Percentiles rank a stretch among this genome's conserved stretches.
Conservation (phyloP, 1,140 invertebrate genomes). For the Drosophila watanabei region DNA sequence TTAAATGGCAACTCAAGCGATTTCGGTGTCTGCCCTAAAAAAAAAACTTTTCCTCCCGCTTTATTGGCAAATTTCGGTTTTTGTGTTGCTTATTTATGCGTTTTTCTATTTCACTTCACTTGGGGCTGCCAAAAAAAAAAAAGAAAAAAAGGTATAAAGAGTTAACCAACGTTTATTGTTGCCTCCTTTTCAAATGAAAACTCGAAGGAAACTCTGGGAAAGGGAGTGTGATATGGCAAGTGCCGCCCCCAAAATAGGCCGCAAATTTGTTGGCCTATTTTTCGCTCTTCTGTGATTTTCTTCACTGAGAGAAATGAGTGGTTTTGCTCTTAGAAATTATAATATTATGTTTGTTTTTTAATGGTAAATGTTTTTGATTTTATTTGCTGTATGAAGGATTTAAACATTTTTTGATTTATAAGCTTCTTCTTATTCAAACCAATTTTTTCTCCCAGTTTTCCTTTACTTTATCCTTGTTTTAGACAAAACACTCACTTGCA, state of each 20-base stretch:
- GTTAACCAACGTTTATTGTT: slow-evolving; percentile 67
- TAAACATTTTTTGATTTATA: neutral
- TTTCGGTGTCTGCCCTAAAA: slow-evolving; percentile 44
- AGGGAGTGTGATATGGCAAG: slow-evolving; percentile 31
- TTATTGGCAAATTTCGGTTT: slow-evolving; percentile 72
- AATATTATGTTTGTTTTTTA: too few species aligned
- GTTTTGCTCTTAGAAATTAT: too few species aligned
- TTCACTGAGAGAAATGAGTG: neutral
- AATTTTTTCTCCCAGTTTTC: slow-evolving; percentile 1
- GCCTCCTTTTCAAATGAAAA: slow-evolving; percentile 29
- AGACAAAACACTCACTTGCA: slow-evolving; percentile 57
- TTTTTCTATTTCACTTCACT: slow-evolving; percentile 81
- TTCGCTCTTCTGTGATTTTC: slow-evolving; percentile 12
- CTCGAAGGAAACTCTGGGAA: slow-evolving; percentile 16
- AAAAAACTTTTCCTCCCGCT: slow-evolving; percentile 42
- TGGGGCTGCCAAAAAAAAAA: slow-evolving; percentile 7
- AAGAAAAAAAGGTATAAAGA: slow-evolving; percentile 27
- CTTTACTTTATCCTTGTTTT: slow-evolving; percentile 32
- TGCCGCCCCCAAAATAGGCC: slow-evolving; percentile 44
- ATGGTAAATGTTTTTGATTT: too few species aligned
- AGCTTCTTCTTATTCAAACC: neutral
- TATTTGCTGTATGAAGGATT: neutral
- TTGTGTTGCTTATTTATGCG: slow-evolving; percentile 75
- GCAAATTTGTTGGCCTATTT: slow-evolving; percentile 61
- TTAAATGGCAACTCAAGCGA: slow-evolving; percentile 59